These are phyloP conservation scores for Athetis lepigone DNA, from an alignment of 2,888 invertebrate genomes.

Conservation along the genomic window DNA sequence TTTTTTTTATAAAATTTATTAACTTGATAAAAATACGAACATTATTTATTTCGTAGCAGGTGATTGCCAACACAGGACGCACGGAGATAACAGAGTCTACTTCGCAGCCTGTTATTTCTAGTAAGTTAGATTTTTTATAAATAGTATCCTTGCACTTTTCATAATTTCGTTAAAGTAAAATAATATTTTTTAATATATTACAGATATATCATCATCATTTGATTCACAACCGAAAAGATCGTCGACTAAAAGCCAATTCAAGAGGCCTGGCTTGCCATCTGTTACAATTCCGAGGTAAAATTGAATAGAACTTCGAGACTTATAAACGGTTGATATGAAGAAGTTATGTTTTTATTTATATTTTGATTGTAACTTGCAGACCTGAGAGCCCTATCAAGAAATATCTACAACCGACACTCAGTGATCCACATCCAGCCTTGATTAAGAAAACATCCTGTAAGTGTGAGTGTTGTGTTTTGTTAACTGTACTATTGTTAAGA, in stretches of 20 bases:
- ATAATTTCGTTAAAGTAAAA: slow-evolving; percentile 2
- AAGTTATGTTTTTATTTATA: not conserved
- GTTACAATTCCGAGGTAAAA: slow-evolving; percentile 83
- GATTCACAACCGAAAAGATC: slow-evolving; percentile 83
- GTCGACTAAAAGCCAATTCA: slow-evolving; percentile 83
- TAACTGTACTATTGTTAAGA: not conserved
- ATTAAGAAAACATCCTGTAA: slow-evolving; percentile 92
- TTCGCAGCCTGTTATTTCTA: slow-evolving; percentile 86
- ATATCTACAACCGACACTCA: slow-evolving; percentile 95
- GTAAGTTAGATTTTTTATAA: slow-evolving; percentile 68
- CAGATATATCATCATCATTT: slow-evolving; percentile 82
- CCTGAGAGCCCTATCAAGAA: slow-evolving; percentile 96
- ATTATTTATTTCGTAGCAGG: slow-evolving; percentile 68
- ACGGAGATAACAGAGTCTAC: slow-evolving; percentile 86
- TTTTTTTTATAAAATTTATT: not conserved
- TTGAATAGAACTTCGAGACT: not conserved
- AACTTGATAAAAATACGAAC: not conserved
- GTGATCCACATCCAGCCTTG: slow-evolving; percentile 92
- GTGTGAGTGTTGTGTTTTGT: slow-evolving; percentile 62
- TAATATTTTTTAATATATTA: slow-evolving; percentile 3
- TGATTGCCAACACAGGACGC: slow-evolving; percentile 77
- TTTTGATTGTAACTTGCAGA: slow-evolving; percentile 83
- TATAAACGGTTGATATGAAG: not conserved
- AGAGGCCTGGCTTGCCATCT: slow-evolving; percentile 82
- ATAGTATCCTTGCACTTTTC: not conserved